Evolutionary conservation across 2,113 vertebrate species (phyloP), one percentile per base, ranked within the genome.

Genomic region (Tyto alba): DNA sequence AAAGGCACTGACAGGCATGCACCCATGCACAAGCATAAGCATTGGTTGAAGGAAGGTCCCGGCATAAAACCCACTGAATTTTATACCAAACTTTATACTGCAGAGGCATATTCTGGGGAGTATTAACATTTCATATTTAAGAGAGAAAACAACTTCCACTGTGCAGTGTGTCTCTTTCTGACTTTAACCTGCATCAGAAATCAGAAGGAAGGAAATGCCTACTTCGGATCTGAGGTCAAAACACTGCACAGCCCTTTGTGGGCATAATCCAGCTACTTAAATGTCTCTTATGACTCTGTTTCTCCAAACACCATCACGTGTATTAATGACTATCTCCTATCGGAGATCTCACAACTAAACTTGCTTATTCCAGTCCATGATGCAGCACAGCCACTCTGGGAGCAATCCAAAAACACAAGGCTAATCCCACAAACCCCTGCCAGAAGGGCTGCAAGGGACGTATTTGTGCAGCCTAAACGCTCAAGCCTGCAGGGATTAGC

Each of bases 371-470:
- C 59, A 11, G 66, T 32, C 52, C n/a, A 12, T 3, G 30, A 27
- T 2, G 25, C n/a, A 34, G 59, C 45, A 10, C 29, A 12, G 59
- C 20, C 23, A 2, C 41, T 6, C 43, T 3, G 0, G 29, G 25
- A 52, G 71, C 38, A n/a, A 43, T 3, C 41, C 32, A 29, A 13
- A 45, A 7, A 2, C 26, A 3, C 0, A 7, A 36, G 18, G 48
- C 21, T 20, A 16, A 74, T 19, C 62, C 62, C 69, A 48, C 40
- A 11, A 11, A 21, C 3, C 12, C 26, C 76, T 34, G 41, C 21
- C 40, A n/a, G n/a, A 11, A 14, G 41, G 26, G 50, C 74, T n/a
- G 68, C 13, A 7, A n/a, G 45, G 17, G 59, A 16, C 4, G 7
- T 18, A 47, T 32, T 13, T 13, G n/a, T 27, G 45, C 32, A 50